Conservation (phyloP, 2,888 invertebrate genomes). For the Cephus pulcher region DNA sequence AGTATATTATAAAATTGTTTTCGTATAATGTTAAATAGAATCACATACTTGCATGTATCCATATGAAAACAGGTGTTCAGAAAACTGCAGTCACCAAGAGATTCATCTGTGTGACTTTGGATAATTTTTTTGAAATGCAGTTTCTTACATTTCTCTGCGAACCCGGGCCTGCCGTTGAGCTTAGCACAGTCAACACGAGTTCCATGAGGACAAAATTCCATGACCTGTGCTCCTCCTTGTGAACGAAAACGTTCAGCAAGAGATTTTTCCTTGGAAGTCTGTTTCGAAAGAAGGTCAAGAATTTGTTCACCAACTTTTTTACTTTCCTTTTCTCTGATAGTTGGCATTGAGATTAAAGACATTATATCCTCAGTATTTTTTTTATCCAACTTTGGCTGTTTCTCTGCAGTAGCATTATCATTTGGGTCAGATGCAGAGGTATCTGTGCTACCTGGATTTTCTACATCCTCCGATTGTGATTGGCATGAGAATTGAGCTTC, state of each 20-base stretch:
- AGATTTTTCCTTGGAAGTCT: conserved; percentile 95
- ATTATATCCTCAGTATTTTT: conserved; percentile 68
- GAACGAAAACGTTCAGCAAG: conserved; percentile 96
- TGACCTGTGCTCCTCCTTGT: conserved; percentile 91
- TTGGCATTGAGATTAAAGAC: conserved; percentile 90
- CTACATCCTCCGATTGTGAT: conserved; percentile 44
- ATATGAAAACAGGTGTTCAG: conserved; percentile 99
- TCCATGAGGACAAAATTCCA: conserved; percentile 97
- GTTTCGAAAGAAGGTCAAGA: conserved; percentile 90
- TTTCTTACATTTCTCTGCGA: conserved; percentile 80
- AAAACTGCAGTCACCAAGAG: conserved; percentile 96
- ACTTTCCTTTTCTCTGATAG: conserved; percentile 94
- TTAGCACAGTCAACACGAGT: conserved; percentile 87
- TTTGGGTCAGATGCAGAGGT: conserved; percentile 50
- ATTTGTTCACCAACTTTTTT: conserved; percentile 97
- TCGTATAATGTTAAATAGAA: background rate
- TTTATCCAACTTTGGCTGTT: conserved; percentile 54
- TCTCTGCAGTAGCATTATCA: conserved; percentile 49
- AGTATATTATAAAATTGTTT: background rate
- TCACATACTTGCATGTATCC: conserved; percentile 91
- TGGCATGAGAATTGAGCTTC: conserved; percentile 48
- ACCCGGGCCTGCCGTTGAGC: conserved; percentile 56
- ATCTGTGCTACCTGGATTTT: conserved; percentile 52
- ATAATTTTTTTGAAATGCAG: conserved; percentile 98
- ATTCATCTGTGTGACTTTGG: conserved; percentile 93